Conservation (phyloP, 1,140 invertebrate genomes). For the Macrosteles quadrilineatus region DNA sequence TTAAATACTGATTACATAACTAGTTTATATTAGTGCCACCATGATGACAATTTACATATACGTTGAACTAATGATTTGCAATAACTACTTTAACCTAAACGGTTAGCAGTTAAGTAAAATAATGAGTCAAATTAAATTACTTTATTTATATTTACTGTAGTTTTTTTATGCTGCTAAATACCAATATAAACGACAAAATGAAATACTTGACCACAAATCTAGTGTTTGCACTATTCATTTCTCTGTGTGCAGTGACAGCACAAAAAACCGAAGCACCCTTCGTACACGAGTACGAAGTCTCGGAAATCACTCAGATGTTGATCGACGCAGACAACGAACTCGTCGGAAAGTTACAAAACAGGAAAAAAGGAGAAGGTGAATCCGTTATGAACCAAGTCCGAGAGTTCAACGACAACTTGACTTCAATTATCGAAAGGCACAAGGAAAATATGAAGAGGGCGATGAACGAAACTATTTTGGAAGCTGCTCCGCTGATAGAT, state of each 20-base stretch:
- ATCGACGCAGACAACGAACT: not conserved
- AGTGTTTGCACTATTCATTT: too few relatives aligned
- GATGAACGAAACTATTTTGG: not conserved
- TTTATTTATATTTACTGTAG: too few relatives aligned
- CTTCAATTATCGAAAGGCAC: not conserved
- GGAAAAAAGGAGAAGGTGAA: not conserved
- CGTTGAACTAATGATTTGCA: too few relatives aligned
- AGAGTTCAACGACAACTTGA: not conserved
- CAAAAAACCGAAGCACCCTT: not conserved
- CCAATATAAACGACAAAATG: too few relatives aligned
- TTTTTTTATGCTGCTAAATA: too few relatives aligned
- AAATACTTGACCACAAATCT: too few relatives aligned
- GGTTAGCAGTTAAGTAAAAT: too few relatives aligned
- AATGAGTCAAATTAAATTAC: too few relatives aligned
- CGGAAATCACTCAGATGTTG: not conserved
- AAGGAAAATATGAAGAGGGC: not conserved
- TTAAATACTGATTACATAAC: too few relatives aligned
- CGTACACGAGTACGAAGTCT: not conserved
- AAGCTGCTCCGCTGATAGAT: not conserved
- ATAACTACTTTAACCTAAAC: too few relatives aligned
- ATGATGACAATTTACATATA: too few relatives aligned
- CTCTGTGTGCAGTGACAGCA: not conserved
- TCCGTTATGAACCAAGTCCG: not conserved
- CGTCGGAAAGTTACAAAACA: not conserved
- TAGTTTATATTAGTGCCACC: too few relatives aligned